These are phyloP conservation scores for Loxodonta africana DNA, from an alignment of 2,113 vertebrate species.

Conservation along the genomic window DNA sequence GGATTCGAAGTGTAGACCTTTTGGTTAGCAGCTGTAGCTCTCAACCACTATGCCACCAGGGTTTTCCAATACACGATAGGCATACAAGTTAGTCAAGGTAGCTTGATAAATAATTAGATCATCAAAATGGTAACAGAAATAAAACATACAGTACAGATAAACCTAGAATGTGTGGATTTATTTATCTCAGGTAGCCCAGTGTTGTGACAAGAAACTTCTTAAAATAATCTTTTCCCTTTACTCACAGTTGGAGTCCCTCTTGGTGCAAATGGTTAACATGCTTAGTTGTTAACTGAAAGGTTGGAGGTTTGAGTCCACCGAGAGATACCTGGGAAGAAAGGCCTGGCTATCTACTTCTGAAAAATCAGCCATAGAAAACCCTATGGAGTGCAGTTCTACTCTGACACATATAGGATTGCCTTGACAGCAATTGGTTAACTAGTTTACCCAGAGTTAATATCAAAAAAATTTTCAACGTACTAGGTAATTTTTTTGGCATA, in stretches of 20 bases:
- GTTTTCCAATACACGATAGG: neutral
- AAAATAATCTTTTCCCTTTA: neutral
- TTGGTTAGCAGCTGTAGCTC: too few species aligned
- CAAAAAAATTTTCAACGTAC: neutral
- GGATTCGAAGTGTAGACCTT: too few species aligned
- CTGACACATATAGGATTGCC: neutral
- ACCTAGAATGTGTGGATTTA: neutral
- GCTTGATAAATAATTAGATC: neutral
- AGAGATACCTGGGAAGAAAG: neutral
- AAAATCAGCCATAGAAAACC: neutral
- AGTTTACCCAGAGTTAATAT: neutral
- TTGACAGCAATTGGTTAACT: too few species aligned
- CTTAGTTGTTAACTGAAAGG: neutral
- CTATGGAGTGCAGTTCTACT: neutral
- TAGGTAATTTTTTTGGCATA: neutral
- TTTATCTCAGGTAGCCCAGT: neutral
- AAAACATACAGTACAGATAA: neutral
- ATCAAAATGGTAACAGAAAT: neutral
- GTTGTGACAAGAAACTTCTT: neutral
- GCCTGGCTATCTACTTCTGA: neutral
- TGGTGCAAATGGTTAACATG: neutral
- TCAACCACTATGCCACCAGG: too few species aligned
- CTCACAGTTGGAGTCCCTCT: neutral
- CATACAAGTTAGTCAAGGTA: conserved; percentile 35
- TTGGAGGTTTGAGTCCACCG: neutral